Evolutionary conservation across 2,797 vertebrate genomes (phyloP), one percentile per base, ranked within the genome.

Genomic region (Etheostoma perlongum): DNA sequence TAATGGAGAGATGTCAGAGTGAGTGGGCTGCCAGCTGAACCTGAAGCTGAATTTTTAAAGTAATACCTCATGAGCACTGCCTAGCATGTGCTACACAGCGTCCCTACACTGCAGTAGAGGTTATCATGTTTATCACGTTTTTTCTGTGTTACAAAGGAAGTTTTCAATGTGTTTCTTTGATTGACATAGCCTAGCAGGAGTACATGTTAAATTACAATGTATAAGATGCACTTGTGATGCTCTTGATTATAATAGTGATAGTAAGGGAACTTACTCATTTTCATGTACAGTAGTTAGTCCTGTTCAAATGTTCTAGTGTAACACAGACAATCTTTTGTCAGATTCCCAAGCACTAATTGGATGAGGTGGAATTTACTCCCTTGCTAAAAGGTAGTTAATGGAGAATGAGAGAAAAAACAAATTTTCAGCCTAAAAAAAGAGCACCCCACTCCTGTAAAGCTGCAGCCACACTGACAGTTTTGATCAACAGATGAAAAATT

Each of bases 301-400:
- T 62, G 25, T 27, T 59, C 21, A 74, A 48, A 60, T 40, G 44
- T 77, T 66, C 6, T 6, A 25, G 30, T n/a, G 19, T 54, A 23
- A 63, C 54, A 60, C 25, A 70, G 2, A 65, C 33, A 62, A 46
- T 67, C n/a, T 23, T 52, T 64, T 8, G 15, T 62, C 59, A 13
- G 44, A 53, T 48, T 42, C 53, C 19, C 5, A n/a, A 55, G 60
- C 16, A 64, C 27, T 70, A 53, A 71, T 67, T 58, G 46, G 25
- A 60, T 27, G 13, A 64, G 48, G 48, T 72, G 36, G 36, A 11
- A 40, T 40, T 40, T 40, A 23, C 8, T 59, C 27, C 42, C 55
- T 57, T 27, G 42, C 46, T 60, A 16, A 73, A 67, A 60, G 14
- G 13, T 44, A 60, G 16, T 52, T 16, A 27, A 53, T 44, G 6